Percentiles rank a stretch among this genome's conserved stretches.
phyloP scores from a whole-genome alignment of 2,797 vertebrate species.

The Natrix natrix region DNA sequence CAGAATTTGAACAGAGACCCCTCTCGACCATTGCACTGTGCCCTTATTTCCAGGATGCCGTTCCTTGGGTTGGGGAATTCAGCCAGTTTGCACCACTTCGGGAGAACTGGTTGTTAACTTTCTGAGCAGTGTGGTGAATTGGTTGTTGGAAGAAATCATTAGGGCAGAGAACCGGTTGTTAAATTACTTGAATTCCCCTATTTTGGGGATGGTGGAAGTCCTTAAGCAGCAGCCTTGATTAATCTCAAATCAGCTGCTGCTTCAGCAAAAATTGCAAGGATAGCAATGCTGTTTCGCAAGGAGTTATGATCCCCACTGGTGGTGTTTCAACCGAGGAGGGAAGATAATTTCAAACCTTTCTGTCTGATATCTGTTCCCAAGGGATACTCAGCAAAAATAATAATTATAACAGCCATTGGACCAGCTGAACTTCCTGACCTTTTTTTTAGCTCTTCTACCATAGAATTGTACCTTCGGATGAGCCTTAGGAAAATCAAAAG shows the following conservation, averaged over 20 bases:
- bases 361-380: neutral
- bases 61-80: neutral
- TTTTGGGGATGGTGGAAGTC: no score
- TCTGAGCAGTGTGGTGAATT: no score
- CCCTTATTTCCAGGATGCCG: neutral
- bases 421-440: neutral
- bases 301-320: neutral
- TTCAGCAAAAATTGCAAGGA: neutral
- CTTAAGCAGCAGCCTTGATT: neutral
- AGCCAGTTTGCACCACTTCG: no score
- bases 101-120: no score
- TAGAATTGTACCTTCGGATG: neutral
- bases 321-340: neutral
- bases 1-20: neutral
- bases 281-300: neutral
- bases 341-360: neutral
- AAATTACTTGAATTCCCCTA: no score
- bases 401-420: neutral
- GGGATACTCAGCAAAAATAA: neutral
- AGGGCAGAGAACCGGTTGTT: no score
- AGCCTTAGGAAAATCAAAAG: neutral
- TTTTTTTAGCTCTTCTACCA: neutral
- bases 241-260: neutral
- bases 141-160: no score
- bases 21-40: neutral